Conservation (phyloP, 2,797 vertebrate species). For the Australoheros facetus region DNA sequence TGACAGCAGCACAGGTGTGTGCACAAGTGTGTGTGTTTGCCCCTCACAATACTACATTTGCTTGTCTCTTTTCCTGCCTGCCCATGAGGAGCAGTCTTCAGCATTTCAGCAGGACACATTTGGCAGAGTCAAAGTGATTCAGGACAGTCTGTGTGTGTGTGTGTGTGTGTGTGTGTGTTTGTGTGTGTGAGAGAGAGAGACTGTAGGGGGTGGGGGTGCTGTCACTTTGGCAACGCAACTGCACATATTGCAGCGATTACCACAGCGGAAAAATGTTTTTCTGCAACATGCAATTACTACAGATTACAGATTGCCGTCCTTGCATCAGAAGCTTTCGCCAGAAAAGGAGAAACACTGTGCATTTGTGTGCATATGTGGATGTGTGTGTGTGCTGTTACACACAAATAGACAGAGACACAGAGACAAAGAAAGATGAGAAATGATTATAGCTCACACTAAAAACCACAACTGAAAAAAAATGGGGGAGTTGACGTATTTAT, state of each 20-base stretch:
- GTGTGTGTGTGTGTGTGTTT: slow-evolving; percentile 19
- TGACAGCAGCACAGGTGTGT: slow-evolving; percentile 66
- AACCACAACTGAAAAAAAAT: slow-evolving; percentile 77
- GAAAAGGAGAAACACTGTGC: slow-evolving; percentile 74
- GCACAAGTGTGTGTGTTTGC: background rate
- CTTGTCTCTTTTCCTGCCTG: slow-evolving; percentile 35
- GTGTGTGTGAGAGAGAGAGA: slow-evolving; percentile 36
- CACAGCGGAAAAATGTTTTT: slow-evolving; percentile 86
- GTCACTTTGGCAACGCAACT: slow-evolving; percentile 84
- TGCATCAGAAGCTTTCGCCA: slow-evolving; percentile 81
- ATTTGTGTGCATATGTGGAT: slow-evolving; percentile 53
- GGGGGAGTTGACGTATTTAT: slow-evolving; percentile 77
- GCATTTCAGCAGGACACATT: slow-evolving; percentile 46
- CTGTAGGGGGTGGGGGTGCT: slow-evolving; percentile 77
- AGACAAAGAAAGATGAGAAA: slow-evolving; percentile 82
- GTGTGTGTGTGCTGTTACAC: slow-evolving; percentile 54
- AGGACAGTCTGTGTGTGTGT: slow-evolving; percentile 38
- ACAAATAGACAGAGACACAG: slow-evolving; percentile 73
- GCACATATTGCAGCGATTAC: slow-evolving; percentile 87
- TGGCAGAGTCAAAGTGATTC: slow-evolving; percentile 63
- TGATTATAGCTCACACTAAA: slow-evolving; percentile 80
- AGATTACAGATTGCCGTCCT: slow-evolving; percentile 85
- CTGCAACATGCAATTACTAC: slow-evolving; percentile 87
- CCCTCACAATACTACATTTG: slow-evolving; percentile 4
- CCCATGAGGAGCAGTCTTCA: slow-evolving; percentile 30